Conservation (phyloP, 2,888 invertebrate genomes). For the Microctonus aethiopoides region DNA sequence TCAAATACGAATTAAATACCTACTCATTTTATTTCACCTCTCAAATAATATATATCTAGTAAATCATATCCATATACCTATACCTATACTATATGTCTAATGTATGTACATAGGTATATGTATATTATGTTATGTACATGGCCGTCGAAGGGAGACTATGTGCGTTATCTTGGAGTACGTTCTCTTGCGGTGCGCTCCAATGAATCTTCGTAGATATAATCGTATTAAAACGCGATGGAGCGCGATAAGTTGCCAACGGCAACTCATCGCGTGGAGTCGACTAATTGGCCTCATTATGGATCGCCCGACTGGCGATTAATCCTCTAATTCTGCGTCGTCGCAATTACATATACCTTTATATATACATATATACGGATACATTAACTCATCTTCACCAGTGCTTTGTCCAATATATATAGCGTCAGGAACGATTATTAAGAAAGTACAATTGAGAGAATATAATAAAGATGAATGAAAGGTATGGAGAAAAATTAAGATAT, state of each 20-base stretch:
- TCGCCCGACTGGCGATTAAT: conserved; percentile 19
- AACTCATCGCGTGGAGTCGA: conserved; percentile 29
- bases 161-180: neutral
- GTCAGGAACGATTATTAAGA: too few relatives aligned
- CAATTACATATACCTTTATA: neutral
- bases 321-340: neutral
- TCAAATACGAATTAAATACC: too few relatives aligned
- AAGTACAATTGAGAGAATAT: neutral
- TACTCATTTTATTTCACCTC: too few relatives aligned
- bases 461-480: neutral
- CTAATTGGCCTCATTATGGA: conserved; percentile 33
- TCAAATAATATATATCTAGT: too few relatives aligned
- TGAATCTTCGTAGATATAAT: conserved; percentile 24
- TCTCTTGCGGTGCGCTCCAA: neutral
- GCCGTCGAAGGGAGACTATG: neutral
- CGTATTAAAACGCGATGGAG: conserved; percentile 32
- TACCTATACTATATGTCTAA: neutral
- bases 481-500: too few relatives aligned
- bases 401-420: too few relatives aligned
- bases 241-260: conserved; percentile 26
- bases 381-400: too few relatives aligned
- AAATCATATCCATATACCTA: too few relatives aligned
- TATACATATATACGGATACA: neutral
- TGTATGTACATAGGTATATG: conserved; percentile 12
- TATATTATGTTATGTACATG: neutral